Base-by-base conservation (phyloP, 23 tunicate species). In the Ciona savignyi region DNA sequence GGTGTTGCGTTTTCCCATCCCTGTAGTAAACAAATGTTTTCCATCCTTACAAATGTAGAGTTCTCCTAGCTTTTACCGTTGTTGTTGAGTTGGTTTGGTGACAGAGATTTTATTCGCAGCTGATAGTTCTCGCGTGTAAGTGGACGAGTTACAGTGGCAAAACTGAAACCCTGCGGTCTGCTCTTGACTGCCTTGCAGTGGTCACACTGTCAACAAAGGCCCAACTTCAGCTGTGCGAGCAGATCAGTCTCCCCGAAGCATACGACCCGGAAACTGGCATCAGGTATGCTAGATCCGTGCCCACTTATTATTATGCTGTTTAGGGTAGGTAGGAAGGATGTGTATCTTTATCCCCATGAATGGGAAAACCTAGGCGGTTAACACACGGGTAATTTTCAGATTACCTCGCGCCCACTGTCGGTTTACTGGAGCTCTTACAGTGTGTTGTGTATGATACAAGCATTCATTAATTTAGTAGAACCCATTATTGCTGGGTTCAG, bases 121-220 rank as follows among this genome's bases (percentile, higher is more conserved):
- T 82, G 30, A 73, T 80, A 23, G 81, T 75, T 1, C 63, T 76
- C 25, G 81, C 81, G 1, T 74, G 79, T 63, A 77, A 82, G 62
- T 83, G 85, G 85, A 11, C 79, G 22, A 76, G 35, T 26, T 80
- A 71, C 72, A 48, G 6, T 27, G 80, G 86, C 25, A 75, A 72
- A 68, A 30, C 89, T 9, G 91, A 92, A 42, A 79, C 73, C 11
- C 60, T 80, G 1, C 82, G 83, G 15, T 70, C 79, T 21, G 86
- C 82, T n/a, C 82, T 92, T 6, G 91, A 92, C 72, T 78, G 84
- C 48, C 77, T 92, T 6, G 85, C 86, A 24, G 91, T 85, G 35
- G 79, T 75, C 34, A 67, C 86, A 2, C 51, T 90, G 25, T 78
- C 81, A 21, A 79, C 56, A 1, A 29, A 67, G 33, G 84, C 81